Conservation (phyloP, 2,797 vertebrate genomes). For the Nothura maculosa region DNA sequence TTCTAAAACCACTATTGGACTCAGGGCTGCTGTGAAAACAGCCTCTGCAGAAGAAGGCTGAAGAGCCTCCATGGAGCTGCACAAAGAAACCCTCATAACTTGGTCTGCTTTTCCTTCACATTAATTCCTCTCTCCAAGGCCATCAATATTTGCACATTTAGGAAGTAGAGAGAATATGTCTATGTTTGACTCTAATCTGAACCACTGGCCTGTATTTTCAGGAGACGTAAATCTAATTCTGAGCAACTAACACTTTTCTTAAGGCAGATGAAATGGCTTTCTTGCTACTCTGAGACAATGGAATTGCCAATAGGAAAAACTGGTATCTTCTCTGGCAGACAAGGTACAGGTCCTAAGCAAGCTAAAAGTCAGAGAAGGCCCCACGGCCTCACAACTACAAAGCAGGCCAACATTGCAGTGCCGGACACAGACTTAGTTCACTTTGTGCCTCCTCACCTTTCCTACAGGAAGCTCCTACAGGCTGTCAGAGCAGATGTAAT, state of each 20-base stretch:
- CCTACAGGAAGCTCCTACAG: background rate
- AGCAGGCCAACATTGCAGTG: background rate
- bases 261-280: background rate
- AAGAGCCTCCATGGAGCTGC: background rate
- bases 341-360: background rate
- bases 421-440: background rate
- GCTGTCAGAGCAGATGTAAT: background rate
- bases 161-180: background rate
- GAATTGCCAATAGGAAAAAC: background rate
- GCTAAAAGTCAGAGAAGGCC: background rate
- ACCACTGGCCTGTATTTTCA: background rate
- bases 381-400: background rate
- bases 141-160: background rate
- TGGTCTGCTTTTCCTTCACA: accelerated
- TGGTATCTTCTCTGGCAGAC: accelerated
- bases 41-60: background rate
- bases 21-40: background rate
- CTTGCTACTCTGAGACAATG: background rate
- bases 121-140: background rate
- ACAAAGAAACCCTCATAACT: background rate
- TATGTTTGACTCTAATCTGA: background rate
- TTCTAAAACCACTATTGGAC: background rate
- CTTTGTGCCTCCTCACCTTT: background rate
- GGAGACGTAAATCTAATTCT: background rate
- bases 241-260: background rate